phyloP scores from a whole-genome alignment of 2,888 invertebrate genomes.

The Pachymerium ferrugineum region DNA sequence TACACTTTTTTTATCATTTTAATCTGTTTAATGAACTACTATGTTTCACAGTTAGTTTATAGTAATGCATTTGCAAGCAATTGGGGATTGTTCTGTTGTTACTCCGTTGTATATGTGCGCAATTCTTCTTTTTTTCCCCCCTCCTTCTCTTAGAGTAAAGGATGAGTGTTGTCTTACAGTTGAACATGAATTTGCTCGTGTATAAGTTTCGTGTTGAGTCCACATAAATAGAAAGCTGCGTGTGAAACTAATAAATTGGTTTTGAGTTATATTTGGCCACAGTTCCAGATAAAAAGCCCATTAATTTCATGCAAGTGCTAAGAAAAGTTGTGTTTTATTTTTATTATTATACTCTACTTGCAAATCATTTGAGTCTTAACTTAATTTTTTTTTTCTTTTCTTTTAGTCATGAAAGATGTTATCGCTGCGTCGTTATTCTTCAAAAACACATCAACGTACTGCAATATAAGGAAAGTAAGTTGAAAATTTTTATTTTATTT shows the following conservation, averaged over 20 bases:
- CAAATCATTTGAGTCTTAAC: background rate
- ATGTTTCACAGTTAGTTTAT: no score
- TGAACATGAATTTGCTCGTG: slow-evolving; percentile 1
- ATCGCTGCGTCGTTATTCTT: slow-evolving; percentile 22
- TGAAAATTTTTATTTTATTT: background rate
- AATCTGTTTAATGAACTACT: no score
- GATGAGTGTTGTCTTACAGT: slow-evolving; percentile 9
- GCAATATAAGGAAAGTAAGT: slow-evolving; percentile 25
- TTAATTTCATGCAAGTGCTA: slow-evolving; percentile 2
- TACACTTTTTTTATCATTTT: no score
- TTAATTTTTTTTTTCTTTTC: background rate
- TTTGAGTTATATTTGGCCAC: background rate
- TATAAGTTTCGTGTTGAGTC: slow-evolving; percentile 14
- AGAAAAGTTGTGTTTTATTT: slow-evolving; percentile 10
- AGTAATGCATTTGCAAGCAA: no score
- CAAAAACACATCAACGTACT: slow-evolving; percentile 27
- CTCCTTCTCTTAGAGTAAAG: background rate
- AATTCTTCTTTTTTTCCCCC: background rate
- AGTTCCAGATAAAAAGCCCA: background rate
- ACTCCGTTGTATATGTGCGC: background rate
- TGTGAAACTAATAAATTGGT: slow-evolving; percentile 20
- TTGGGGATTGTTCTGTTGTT: background rate
- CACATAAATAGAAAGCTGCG: slow-evolving; percentile 18
- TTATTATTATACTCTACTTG: background rate
- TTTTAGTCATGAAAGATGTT: slow-evolving; percentile 14